phyloP scores from a whole-genome alignment of 1,140 invertebrate genomes.

The Geopemphigus sp. region DNA sequence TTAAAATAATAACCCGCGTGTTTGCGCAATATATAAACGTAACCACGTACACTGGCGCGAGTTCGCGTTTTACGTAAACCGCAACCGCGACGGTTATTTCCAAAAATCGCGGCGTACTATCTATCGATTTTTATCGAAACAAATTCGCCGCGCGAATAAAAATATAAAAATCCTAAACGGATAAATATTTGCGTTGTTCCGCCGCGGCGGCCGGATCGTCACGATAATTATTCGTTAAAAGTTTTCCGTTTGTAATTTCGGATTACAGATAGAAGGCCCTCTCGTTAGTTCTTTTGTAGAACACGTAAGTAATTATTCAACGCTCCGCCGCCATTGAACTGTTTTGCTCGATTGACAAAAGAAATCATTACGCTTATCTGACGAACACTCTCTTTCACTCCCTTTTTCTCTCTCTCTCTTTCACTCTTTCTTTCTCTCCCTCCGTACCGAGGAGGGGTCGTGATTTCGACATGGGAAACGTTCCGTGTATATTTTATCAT shows the following conservation, averaged over 20 bases:
- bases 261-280: conserved; percentile 8
- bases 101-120: too few relatives aligned
- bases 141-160: too few relatives aligned
- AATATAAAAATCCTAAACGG: background rate
- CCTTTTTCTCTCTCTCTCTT: too few relatives aligned
- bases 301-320: conserved; percentile 34
- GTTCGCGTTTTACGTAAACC: too few relatives aligned
- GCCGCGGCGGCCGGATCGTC: background rate
- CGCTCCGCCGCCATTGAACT: background rate
- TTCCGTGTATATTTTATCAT: background rate
- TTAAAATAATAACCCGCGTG: too few relatives aligned
- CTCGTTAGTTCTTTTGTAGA: conserved; percentile 25
- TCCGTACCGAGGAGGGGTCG: conserved; percentile 8
- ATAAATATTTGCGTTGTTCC: background rate
- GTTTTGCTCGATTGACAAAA: conserved; percentile 36
- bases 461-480: background rate
- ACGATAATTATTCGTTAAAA: background rate
- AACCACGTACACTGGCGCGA: too few relatives aligned
- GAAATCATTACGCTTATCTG: conserved; percentile 42
- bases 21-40: too few relatives aligned
- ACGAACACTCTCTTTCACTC: too few relatives aligned
- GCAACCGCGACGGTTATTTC: too few relatives aligned
- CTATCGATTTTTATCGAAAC: too few relatives aligned
- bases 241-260: background rate
- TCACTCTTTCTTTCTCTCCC: too few relatives aligned